Evolutionary conservation across 2,797 vertebrate species (phyloP), one percentile per base, ranked within the genome.

Genomic region (Helarctos malayanus): DNA sequence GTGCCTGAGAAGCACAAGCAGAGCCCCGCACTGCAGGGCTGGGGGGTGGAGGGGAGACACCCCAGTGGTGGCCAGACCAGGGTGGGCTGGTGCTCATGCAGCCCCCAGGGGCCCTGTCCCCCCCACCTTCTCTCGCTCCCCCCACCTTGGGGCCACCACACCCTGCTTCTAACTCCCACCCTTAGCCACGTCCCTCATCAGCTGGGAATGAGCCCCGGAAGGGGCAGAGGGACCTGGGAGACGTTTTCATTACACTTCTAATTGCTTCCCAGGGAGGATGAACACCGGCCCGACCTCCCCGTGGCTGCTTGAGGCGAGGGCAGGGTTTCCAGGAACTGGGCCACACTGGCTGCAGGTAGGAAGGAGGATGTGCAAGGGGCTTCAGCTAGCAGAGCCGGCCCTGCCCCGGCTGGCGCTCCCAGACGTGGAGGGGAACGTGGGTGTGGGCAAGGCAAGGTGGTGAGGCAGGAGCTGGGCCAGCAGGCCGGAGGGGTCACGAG

Each of bases 191-290:
- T 32, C 68, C 52, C 73, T 89, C 80, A 76, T 68, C 89, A 92
- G 75, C 57, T 25, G 49, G 71, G 79, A 49, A 96, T 49, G 94
- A 91, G 59, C 61, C 94, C 38, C 35, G n/a, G 92, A 52, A 69
- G 92, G 87, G 94, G 41, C 91, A 91, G 19, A 81, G 45, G 56
- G 38, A 49, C 69, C 63, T 16, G 61, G 76, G 75, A 23, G 49
- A 59, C 59, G 56, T 75, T 89, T 94, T 92, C 94, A 96, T 97
- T 89, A 92, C 21, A n/a, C 54, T 71, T 94, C 76, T 95, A 71
- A 87, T 85, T 87, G 69, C n/a, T 86, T 92, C 88, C 82, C 79
- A 86, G 76, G 63, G 45, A 80, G 4, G 25, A 47, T n/a, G 63
- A 65, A 57, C 2, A 7, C 38, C 2, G 27, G 9, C 21, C 87